A percentile compares a stretch with the other conserved stretches of the same genome.
Conservation (phyloP, 2,113 vertebrate genomes). For the Oryzias celebensis region DNA sequence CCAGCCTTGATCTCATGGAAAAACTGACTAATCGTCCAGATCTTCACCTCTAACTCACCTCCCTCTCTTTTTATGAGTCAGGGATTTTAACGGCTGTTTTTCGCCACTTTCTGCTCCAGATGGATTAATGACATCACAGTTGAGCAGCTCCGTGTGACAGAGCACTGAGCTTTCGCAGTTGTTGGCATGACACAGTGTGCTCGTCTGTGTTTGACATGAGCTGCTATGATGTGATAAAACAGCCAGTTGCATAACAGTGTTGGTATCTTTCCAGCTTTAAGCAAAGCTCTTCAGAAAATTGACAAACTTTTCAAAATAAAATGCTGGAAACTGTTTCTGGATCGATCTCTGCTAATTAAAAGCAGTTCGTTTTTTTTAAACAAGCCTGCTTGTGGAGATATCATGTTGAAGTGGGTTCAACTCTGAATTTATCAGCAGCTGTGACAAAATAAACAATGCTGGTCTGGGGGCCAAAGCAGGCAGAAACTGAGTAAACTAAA, state of each 20-base stretch:
- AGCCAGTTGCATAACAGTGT: constrained; percentile 33
- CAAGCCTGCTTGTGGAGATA: constrained; percentile 22
- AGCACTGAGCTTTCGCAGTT: constrained; percentile 19
- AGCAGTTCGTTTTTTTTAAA: constrained; percentile 34
- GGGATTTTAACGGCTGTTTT: constrained; percentile 63
- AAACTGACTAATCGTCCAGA: constrained; percentile 69
- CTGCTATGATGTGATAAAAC: constrained; percentile 13
- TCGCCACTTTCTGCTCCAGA: constrained; percentile 17
- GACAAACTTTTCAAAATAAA: neutral
- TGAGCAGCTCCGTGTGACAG: constrained; percentile 35
- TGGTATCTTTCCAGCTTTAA: constrained; percentile 40
- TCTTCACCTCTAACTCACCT: constrained; percentile 41
- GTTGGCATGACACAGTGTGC: constrained; percentile 26
- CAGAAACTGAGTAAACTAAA: constrained; percentile 66
- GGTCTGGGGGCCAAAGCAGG: constrained; percentile 50
- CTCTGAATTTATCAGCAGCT: constrained; percentile 56
- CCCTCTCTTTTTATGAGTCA: constrained; percentile 74
- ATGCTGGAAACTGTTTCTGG: neutral
- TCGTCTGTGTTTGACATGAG: constrained; percentile 1
- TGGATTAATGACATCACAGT: constrained; percentile 67
- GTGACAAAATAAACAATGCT: constrained; percentile 63
- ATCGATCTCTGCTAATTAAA: neutral
- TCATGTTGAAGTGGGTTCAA: constrained; percentile 53
- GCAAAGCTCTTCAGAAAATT: constrained; percentile 1
- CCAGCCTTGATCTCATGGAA: constrained; percentile 76